phyloP scores from a whole-genome alignment of 2,888 invertebrate genomes.

The Stenichneumon culpator region DNA sequence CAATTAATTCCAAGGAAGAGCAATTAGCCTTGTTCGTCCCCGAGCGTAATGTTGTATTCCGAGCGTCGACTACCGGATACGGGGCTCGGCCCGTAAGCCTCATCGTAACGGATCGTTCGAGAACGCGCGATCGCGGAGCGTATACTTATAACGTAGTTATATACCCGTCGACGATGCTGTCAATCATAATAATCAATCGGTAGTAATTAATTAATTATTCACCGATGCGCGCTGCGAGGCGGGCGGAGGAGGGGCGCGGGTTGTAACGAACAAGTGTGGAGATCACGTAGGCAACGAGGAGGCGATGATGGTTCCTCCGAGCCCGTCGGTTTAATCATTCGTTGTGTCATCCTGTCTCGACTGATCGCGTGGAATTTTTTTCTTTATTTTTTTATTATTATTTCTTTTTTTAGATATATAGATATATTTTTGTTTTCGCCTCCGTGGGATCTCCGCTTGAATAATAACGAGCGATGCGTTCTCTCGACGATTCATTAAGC shows the following conservation, averaged over 20 bases:
- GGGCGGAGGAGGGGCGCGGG: constrained; percentile 23
- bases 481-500: constrained; percentile 60
- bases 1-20: constrained; percentile 49
- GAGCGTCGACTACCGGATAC: constrained; percentile 59
- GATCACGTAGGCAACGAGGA: constrained; percentile 65
- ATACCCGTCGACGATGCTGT: constrained; percentile 40
- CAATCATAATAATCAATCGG: constrained; percentile 63
- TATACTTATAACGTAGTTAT: constrained; percentile 36
- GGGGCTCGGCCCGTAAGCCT: constrained; percentile 43
- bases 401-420: not conserved
- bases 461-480: constrained; percentile 53
- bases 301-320: constrained; percentile 59
- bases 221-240: constrained; percentile 45
- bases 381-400: constrained; percentile 32
- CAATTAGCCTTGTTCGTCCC: constrained; percentile 63
- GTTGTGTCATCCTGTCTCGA: constrained; percentile 60
- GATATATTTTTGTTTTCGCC: constrained; percentile 7
- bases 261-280: constrained; percentile 59
- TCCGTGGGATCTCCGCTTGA: constrained; percentile 44
- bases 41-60: constrained; percentile 41
- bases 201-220: constrained; percentile 72
- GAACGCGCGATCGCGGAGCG: constrained; percentile 27
- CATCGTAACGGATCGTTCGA: constrained; percentile 51
- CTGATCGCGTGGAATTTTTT: constrained; percentile 40
- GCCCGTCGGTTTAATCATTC: constrained; percentile 59